These are phyloP conservation scores for Oligia strigilis DNA, from an alignment of 2,888 invertebrate species.

Conservation along the genomic window DNA sequence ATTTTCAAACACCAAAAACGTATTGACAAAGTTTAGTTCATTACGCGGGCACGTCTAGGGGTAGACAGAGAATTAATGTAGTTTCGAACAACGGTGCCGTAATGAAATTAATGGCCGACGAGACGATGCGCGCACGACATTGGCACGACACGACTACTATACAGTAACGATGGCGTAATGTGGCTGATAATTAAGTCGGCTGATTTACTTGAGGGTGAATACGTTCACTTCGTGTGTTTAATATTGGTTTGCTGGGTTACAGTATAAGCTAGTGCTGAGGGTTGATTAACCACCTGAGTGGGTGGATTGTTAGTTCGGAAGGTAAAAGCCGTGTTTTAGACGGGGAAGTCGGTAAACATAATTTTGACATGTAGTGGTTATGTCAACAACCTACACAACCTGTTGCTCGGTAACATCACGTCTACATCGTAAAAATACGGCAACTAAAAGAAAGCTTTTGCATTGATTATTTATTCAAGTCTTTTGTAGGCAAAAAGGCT, in stretches of 20 bases:
- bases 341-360: neutral
- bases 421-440: neutral
- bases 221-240: conserved; percentile 22
- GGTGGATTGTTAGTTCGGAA: neutral
- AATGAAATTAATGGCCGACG: conserved; percentile 71
- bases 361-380: neutral
- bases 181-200: conserved; percentile 28
- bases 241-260: conserved; percentile 36
- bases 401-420: neutral
- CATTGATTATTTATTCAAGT: neutral
- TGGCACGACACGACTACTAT: conserved; percentile 34
- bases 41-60: conserved; percentile 62
- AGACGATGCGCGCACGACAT: conserved; percentile 56
- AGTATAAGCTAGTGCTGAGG: conserved; percentile 1
- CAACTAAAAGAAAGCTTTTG: neutral
- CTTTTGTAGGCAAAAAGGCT: neutral
- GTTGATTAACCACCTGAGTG: conserved; percentile 5
- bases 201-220: conserved; percentile 31
- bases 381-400: neutral
- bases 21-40: conserved; percentile 66
- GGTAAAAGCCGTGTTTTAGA: neutral
- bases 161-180: conserved; percentile 7
- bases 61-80: conserved; percentile 69
- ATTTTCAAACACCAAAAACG: conserved; percentile 59
- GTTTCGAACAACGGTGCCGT: conserved; percentile 66